Evolutionary conservation across 2,113 vertebrate genomes (phyloP).

Genomic region (Tragelaphus imberbis): DNA sequence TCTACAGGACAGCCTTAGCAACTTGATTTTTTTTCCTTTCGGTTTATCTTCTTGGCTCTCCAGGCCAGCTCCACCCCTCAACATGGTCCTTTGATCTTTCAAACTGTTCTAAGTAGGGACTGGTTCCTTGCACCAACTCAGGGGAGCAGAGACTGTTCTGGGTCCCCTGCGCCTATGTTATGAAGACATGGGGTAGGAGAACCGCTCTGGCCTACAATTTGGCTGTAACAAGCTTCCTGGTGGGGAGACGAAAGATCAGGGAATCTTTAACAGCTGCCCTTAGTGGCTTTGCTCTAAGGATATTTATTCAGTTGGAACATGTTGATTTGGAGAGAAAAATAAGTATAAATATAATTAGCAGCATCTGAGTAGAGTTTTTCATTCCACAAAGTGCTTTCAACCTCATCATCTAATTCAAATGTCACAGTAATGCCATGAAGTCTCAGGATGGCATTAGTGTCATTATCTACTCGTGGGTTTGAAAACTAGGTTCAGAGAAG

Average conservation of each 20-base stretch:
- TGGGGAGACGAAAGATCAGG: neutral
- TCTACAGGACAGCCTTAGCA: neutral
- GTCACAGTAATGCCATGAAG: neutral
- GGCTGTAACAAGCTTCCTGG: neutral
- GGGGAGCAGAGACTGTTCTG: neutral
- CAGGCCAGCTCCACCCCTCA: neutral
- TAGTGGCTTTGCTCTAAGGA: neutral
- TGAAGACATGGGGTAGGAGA: neutral
- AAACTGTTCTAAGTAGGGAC: neutral
- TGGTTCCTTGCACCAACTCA: neutral
- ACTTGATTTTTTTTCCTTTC: neutral
- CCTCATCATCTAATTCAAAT: neutral
- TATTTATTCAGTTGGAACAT: neutral
- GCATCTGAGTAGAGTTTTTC: neutral
- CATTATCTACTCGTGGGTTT: too few species aligned
- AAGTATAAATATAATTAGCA: neutral
- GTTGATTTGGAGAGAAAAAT: neutral
- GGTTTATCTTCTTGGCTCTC: neutral
- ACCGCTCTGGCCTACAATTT: neutral
- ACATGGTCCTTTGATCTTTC: neutral
- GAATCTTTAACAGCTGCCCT: neutral
- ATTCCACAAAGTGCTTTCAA: neutral
- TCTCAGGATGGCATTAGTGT: neutral
- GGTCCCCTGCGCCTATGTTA: neutral
- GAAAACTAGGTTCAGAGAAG: neutral